A percentile compares a stretch with the other conserved stretches of the same genome.
Conservation (phyloP, 2,888 invertebrate species). For the Thera obeliscata region DNA sequence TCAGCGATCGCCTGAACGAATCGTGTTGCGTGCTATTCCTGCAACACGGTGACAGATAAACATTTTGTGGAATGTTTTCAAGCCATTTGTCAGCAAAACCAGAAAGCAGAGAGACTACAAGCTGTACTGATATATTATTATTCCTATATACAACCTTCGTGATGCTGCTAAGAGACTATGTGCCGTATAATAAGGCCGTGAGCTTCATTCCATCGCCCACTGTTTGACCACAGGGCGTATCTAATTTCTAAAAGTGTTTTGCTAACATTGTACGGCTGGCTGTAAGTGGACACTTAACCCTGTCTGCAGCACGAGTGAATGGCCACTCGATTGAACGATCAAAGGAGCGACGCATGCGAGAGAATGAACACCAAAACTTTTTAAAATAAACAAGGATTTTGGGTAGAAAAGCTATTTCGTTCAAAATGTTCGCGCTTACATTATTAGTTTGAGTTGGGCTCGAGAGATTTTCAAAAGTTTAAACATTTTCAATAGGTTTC, state of each 20-base stretch:
- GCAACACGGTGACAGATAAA: too few species aligned
- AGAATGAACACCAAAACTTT: slow-evolving; percentile 35
- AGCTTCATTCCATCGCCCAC: slow-evolving; percentile 12
- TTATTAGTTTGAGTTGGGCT: background rate
- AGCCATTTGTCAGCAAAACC: background rate
- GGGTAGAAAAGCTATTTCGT: background rate
- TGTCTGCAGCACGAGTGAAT: slow-evolving; percentile 38
- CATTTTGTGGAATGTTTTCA: too few species aligned
- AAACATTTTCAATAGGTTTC: too few species aligned
- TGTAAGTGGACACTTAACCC: slow-evolving; percentile 39
- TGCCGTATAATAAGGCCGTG: background rate
- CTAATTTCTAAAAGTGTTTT: slow-evolving; percentile 34
- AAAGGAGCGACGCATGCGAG: slow-evolving; percentile 44
- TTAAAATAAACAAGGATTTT: slow-evolving; percentile 17
- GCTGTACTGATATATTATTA: background rate
- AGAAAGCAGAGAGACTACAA: background rate
- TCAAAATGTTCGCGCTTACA: background rate
- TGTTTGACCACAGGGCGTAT: slow-evolving; percentile 32
- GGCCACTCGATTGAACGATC: slow-evolving; percentile 44
- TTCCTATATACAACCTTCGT: too few species aligned
- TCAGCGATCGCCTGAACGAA: too few species aligned
- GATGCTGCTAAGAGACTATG: background rate
- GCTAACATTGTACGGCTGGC: slow-evolving; percentile 34
- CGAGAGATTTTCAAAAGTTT: too few species aligned
- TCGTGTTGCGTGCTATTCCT: too few species aligned